Conservation (phyloP, 2,113 vertebrate species). For the Atlantisia rogersi region DNA sequence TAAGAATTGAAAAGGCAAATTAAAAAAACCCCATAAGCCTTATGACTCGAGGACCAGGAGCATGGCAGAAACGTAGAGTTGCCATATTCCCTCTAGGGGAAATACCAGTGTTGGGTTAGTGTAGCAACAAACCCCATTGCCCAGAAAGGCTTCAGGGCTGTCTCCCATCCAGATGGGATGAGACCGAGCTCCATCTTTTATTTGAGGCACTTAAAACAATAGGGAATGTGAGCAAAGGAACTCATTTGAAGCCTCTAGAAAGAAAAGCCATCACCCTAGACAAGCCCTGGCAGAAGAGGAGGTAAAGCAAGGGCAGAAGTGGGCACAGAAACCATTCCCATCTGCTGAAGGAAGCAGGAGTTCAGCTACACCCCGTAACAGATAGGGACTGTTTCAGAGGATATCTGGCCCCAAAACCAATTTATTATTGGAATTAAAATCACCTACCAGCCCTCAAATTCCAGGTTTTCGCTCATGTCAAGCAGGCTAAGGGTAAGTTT, state of each 20-base stretch:
- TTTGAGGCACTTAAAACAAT: neutral
- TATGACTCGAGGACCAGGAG: neutral
- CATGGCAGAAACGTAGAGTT: fast-evolving
- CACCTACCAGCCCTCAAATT: neutral
- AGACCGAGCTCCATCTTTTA: neutral
- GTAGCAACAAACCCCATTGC: neutral
- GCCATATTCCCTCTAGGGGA: neutral
- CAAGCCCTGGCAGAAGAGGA: neutral
- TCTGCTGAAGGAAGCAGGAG: neutral
- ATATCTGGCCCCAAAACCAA: neutral
- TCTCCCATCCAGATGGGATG: neutral
- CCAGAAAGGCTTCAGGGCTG: neutral
- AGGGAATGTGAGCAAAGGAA: neutral
- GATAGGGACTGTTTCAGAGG: neutral
- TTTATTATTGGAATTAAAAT: neutral
- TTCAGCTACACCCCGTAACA: neutral
- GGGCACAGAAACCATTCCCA: neutral
- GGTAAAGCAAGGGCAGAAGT: neutral
- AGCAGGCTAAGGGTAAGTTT: neutral
- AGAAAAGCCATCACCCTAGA: fast-evolving
- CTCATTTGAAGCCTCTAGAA: neutral
- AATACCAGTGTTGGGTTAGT: fast-evolving
- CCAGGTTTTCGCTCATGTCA: neutral
- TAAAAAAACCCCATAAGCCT: neutral
- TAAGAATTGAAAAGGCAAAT: neutral